Percentiles rank a stretch among this genome's conserved stretches.
Evolutionary conservation across 2,113 vertebrate species (phyloP).

Genomic region (Melanostigma gelatinosum): DNA sequence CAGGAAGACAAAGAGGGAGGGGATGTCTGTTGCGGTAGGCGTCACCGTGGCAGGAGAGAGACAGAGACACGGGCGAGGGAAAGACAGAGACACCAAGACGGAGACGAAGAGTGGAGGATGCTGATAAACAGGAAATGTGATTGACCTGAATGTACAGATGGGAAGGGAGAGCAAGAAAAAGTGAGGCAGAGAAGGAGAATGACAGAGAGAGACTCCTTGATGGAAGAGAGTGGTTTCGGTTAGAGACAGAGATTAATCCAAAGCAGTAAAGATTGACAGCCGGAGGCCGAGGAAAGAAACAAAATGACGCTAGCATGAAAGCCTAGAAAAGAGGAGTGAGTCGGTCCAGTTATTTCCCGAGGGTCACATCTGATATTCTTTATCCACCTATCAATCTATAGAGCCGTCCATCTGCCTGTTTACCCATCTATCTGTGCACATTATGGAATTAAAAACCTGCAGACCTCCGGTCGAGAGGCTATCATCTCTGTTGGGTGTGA

Average conservation of each 20-base stretch:
- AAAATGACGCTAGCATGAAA: constrained; percentile 38
- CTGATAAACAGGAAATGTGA: constrained; percentile 68
- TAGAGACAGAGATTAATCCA: constrained; percentile 58
- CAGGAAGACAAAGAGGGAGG: constrained; percentile 56
- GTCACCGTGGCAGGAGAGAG: constrained; percentile 35
- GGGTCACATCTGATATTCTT: constrained; percentile 12
- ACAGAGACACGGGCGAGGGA: constrained; percentile 16
- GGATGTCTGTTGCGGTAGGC: constrained; percentile 30
- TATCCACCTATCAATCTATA: constrained; percentile 1
- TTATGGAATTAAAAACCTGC: not conserved
- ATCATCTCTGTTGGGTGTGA: not conserved
- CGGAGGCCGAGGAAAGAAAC: constrained; percentile 13
- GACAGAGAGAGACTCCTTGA: constrained; percentile 57
- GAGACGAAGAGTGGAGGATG: constrained; percentile 46
- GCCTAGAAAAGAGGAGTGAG: constrained; percentile 8
- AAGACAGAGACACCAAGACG: constrained; percentile 16
- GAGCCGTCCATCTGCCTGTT: not conserved
- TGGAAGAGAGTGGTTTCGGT: constrained; percentile 52
- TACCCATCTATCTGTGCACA: not conserved
- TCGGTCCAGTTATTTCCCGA: constrained; percentile 26
- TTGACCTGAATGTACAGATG: constrained; percentile 60
- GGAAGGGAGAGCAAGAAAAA: constrained; percentile 17
- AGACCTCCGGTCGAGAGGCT: not conserved
- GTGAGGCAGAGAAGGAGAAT: constrained; percentile 31
- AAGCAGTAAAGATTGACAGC: constrained; percentile 51